A percentile compares a stretch with the other conserved stretches of the same genome.
phyloP scores from a whole-genome alignment of 2,888 invertebrate genomes.

The Ectobius pallidus region DNA sequence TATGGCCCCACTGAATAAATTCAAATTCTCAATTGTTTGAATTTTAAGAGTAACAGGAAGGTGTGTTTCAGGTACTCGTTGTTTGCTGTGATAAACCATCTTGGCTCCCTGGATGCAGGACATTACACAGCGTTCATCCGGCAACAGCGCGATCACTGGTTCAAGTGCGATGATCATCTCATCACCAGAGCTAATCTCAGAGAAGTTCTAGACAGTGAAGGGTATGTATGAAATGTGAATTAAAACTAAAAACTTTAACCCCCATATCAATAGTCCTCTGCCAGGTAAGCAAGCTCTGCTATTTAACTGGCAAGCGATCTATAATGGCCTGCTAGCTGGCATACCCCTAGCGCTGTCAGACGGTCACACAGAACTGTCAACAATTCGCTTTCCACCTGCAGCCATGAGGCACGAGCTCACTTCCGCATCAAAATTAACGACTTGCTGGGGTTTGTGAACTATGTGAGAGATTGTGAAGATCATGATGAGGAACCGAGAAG shows the following conservation, averaged over 20 bases:
- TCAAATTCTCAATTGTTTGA: too few species aligned
- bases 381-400: slow-evolving; percentile 14
- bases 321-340: too few species aligned
- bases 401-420: too few species aligned
- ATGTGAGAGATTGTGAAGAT: too few species aligned
- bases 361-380: neutral
- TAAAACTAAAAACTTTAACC: neutral
- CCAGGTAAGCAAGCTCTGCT: too few species aligned
- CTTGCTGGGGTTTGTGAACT: neutral
- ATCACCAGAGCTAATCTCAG: slow-evolving; percentile 86
- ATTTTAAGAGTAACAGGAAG: too few species aligned
- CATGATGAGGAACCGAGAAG: neutral
- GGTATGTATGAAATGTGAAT: slow-evolving; percentile 59
- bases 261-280: too few species aligned
- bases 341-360: too few species aligned
- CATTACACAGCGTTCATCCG: slow-evolving; percentile 96
- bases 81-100: slow-evolving; percentile 96
- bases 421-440: neutral
- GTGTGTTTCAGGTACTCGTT: slow-evolving; percentile 93
- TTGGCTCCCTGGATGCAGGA: slow-evolving; percentile 87
- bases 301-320: too few species aligned
- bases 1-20: too few species aligned
- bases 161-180: slow-evolving; percentile 95
- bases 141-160: slow-evolving; percentile 93
- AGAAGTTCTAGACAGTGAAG: slow-evolving; percentile 95